A percentile compares a stretch with the other conserved stretches of the same genome.
phyloP scores from a whole-genome alignment of 1,140 invertebrate genomes.

The Nasonia giraulti region DNA sequence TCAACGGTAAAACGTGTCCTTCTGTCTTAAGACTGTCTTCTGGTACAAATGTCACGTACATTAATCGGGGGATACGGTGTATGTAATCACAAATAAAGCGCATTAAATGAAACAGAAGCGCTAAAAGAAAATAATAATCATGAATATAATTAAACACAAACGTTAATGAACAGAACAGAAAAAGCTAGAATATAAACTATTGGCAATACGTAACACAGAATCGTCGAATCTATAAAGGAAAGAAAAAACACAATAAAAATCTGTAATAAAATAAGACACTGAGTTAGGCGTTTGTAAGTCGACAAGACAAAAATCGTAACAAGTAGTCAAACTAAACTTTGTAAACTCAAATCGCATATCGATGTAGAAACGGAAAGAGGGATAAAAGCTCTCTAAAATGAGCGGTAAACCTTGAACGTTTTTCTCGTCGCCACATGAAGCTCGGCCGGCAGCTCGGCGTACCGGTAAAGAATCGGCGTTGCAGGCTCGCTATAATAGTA shows the following conservation, averaged over 20 bases:
- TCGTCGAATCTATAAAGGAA: too few species aligned
- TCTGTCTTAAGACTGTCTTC: not conserved
- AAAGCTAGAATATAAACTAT: not conserved
- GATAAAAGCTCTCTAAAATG: not conserved
- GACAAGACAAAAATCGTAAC: not conserved
- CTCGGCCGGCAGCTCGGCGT: not conserved
- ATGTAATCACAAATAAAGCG: not conserved
- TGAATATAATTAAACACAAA: not conserved
- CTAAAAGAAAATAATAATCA: not conserved
- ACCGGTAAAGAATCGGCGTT: not conserved
- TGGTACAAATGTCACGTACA: not conserved
- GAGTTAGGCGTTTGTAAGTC: not conserved
- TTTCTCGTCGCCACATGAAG: conserved; percentile 6
- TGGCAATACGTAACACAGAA: too few species aligned
- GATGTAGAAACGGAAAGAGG: not conserved
- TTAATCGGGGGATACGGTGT: not conserved
- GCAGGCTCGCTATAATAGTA: not conserved
- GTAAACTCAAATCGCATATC: not conserved
- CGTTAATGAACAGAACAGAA: not conserved
- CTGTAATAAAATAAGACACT: not conserved
- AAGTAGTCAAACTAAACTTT: not conserved
- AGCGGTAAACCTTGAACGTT: conserved; percentile 14
- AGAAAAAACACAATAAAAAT: not conserved
- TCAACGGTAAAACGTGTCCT: not conserved
- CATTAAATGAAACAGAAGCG: not conserved